Base-by-base conservation (phyloP, 2,888 invertebrate species). In the Busseola fusca region DNA sequence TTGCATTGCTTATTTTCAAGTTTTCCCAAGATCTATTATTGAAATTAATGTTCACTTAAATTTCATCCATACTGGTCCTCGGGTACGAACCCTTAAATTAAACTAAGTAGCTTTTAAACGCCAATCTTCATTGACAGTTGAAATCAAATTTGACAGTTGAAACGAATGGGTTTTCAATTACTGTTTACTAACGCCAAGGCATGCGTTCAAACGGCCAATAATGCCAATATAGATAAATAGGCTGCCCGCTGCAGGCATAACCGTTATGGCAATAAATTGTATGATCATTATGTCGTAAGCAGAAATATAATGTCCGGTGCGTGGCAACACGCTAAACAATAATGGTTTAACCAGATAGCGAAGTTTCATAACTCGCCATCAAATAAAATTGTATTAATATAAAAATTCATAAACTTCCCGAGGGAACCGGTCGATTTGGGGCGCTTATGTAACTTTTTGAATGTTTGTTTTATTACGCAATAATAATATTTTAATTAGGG, bases 181-280 rank as follows among this genome's bases (percentile, higher is more conserved):
- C 69, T 25, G 34, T 65, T 65, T 62, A 66, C 40, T 37, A 42
- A 78, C 37, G 74, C 66, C 74, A 64, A 82, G 82, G 75, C 79
- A 57, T 64, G 25, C 62, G 40, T 59, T 48, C 59, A 52, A 65
- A 82, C 54, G 50, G 60, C 66, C 69, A 79, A 74, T 82, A 74
- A 74, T 79, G 75, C 54, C 83, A 82, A 80, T 80, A 69, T 54
- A 79, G 69, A 82, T 80, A 74, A 79, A 82, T 79, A 75, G 64
- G 14, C 63, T 21, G 58, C 73, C 50, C 59, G 69, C 58, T 74
- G 63, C 69, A 27, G n/a, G 18, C 62, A 50, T 45, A 52, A 54
- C 65, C 18, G 64, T 48, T 66, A 66, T 50, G 79, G 82, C 64
- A 69, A 80, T 82, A 82, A 80, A 80, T 80, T 64, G 5, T 70